Evolutionary conservation across 2,888 invertebrate species (phyloP).

Genomic region (Pseudococcus viburni): DNA sequence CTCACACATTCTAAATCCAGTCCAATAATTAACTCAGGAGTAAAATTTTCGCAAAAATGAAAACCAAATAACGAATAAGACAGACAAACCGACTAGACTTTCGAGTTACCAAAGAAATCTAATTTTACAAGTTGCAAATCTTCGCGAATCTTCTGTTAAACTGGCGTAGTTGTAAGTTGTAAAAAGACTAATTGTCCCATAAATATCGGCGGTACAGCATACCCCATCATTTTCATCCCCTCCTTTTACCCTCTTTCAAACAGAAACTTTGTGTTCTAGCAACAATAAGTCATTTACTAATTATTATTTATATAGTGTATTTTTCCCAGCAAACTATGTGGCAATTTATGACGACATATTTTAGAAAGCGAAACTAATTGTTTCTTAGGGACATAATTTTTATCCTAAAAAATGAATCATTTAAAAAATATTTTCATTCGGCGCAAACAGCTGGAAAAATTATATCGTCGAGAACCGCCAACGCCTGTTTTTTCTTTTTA

Average conservation of each 20-base stretch:
- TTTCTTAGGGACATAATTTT: conserved; percentile 16
- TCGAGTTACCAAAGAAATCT: background rate
- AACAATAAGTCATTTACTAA: conserved; percentile 38
- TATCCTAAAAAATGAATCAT: background rate
- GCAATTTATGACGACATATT: conserved; percentile 26
- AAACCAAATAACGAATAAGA: background rate
- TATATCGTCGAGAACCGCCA: conserved; percentile 2
- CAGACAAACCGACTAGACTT: background rate
- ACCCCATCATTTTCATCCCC: conserved; percentile 7
- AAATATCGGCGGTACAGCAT: conserved; percentile 26
- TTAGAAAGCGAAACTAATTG: conserved; percentile 40
- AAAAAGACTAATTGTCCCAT: conserved; percentile 13
- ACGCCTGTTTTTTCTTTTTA: conserved; percentile 15
- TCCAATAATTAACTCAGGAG: background rate
- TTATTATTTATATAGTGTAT: conserved; percentile 9
- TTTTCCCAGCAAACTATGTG: background rate
- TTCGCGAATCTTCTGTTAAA: background rate
- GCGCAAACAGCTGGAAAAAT: conserved; percentile 24
- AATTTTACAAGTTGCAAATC: conserved; percentile 24
- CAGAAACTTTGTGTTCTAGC: background rate
- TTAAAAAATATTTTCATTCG: background rate
- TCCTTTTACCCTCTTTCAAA: background rate
- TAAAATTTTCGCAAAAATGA: background rate
- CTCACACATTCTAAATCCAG: too few relatives aligned
- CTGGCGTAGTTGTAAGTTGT: background rate